Evolutionary conservation across 2,888 invertebrate species (phyloP), one percentile per base, ranked within the genome.

Genomic region (Apodemia mormo): DNA sequence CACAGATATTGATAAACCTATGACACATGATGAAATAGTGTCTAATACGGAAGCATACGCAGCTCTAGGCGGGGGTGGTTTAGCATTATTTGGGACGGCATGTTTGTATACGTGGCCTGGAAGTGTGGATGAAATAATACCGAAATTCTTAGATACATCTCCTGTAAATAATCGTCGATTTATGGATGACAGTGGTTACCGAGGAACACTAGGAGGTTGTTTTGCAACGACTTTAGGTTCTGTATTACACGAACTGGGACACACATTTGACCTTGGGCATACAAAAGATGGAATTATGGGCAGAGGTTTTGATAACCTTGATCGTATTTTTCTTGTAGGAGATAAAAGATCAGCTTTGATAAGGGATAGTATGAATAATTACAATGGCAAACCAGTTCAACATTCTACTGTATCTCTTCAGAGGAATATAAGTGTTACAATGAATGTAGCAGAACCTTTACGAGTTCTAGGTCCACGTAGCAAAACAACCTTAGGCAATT

Each of bases 191-290:
- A 98, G 98, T 86, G 97, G 97, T 79, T 98, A 97, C 86, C 95
- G 98, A 73, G 96, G 97, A 54, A 98, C 97, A 1, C 94, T 96
- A 78, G 97, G 97, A 72, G 97, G 97, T 49, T 98, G 98, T 84
- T 97, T 96, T 87, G 96, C 98, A 22, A 98, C 98, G 7, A 98
- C 98, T 29, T 89, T 99, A 58, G 99, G 99, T 22, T 96, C 98
- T 22, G 96, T 97, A 9, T 96, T 98, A 58, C 99, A 99, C 86
- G 99, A 99, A 93, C 94, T 99, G 66, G 97, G 97, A 22, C 99
- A 99, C 85, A 97, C 97, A 0, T 98, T 99, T 86, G 98, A 98
- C 88, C 94, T 99, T 71, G 98, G 98, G 0, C 99, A 99, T 84
- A 97, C 98, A 0, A 95, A 95, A 77, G 95, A 96, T 77, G 99